phyloP scores from a whole-genome alignment of 2,888 invertebrate genomes.

The Thecophora atra region DNA sequence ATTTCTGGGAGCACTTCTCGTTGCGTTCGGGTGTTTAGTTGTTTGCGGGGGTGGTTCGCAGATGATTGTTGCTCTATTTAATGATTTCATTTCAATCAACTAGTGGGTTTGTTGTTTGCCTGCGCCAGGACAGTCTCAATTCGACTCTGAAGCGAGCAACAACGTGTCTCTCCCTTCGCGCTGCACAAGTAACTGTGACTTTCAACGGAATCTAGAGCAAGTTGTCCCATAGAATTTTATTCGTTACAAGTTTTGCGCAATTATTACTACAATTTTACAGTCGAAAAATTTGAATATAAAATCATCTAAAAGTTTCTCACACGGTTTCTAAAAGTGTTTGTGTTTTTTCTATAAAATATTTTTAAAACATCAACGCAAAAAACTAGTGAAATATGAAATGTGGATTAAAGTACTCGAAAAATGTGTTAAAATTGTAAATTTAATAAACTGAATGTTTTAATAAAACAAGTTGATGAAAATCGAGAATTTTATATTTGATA shows the following conservation, averaged over 20 bases:
- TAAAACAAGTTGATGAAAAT: background rate
- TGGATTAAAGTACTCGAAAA: background rate
- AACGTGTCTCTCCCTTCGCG: conserved; percentile 18
- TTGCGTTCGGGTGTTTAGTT: background rate
- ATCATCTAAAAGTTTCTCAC: too few species aligned
- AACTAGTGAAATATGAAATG: too few species aligned
- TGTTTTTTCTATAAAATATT: too few species aligned
- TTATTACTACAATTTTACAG: background rate
- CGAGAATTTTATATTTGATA: background rate
- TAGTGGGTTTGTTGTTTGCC: conserved; percentile 20
- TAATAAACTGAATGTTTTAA: background rate
- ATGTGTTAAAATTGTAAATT: background rate
- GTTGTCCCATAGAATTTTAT: background rate
- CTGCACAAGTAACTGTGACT: background rate
- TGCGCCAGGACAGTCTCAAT: conserved; percentile 24
- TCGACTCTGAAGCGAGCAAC: conserved; percentile 22
- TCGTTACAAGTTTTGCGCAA: background rate
- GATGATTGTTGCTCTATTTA: conserved; percentile 16
- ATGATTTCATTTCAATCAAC: conserved; percentile 35
- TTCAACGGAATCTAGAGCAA: conserved; percentile 13
- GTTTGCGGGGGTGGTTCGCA: too few species aligned
- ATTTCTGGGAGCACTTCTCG: background rate
- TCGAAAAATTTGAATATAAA: too few species aligned
- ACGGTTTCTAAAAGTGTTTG: too few species aligned
- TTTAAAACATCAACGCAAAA: too few species aligned